These are phyloP conservation scores for Phragmatobia fuliginosa DNA, from an alignment of 2,888 invertebrate species.

Conservation along the genomic window DNA sequence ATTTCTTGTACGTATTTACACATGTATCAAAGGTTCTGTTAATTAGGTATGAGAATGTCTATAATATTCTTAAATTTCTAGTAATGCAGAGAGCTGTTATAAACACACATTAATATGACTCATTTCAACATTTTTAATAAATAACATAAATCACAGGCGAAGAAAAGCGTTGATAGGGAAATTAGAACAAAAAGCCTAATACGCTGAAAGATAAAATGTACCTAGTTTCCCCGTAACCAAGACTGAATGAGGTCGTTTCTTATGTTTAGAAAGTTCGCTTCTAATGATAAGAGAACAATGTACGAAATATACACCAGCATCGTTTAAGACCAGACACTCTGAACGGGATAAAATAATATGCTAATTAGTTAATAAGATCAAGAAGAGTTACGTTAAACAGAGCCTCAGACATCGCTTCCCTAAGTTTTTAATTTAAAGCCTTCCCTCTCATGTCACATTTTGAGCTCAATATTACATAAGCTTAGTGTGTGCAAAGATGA, in stretches of 20 bases:
- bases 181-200: background rate
- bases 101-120: too few species aligned
- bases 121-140: too few species aligned
- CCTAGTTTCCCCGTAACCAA: background rate
- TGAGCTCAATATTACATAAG: conserved; percentile 34
- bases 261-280: background rate
- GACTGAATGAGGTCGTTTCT: background rate
- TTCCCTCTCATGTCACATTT: conserved; percentile 15
- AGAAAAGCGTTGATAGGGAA: background rate
- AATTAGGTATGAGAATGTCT: background rate
- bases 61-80: too few species aligned
- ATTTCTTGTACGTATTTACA: background rate
- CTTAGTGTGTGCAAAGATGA: conserved; percentile 19
- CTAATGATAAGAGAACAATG: background rate
- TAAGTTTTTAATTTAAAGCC: conserved; percentile 23
- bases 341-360: background rate
- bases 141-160: background rate
- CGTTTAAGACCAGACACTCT: background rate
- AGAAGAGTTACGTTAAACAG: conserved; percentile 6
- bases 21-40: background rate
- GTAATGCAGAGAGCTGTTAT: too few species aligned
- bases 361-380: conserved; percentile 1
- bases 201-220: background rate
- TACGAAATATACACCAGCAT: background rate
- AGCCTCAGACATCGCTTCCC: conserved; percentile 22